phyloP scores from a whole-genome alignment of 2,113 vertebrate species.

The Coptodon rendalli region DNA sequence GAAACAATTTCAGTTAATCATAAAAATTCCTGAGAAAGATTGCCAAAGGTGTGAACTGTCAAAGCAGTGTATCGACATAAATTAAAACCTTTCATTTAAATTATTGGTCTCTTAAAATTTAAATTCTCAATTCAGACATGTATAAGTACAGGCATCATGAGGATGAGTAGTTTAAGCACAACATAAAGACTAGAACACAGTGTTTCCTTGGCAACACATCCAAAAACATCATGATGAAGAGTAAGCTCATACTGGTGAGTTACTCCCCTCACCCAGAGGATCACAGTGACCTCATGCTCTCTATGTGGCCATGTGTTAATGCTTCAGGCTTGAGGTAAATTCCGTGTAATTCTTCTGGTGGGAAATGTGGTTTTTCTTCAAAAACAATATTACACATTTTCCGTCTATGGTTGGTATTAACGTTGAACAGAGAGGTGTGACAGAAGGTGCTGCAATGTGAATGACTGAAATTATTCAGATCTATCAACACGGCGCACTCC shows the following conservation, averaged over 20 bases:
- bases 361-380: not conserved
- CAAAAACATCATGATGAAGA: conserved; percentile 16
- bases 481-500: not conserved
- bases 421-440: not conserved
- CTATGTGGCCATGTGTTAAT: not conserved
- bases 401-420: not conserved
- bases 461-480: not conserved
- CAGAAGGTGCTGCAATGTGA: not conserved
- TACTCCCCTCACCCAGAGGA: conserved; percentile 12
- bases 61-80: not conserved
- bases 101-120: not conserved
- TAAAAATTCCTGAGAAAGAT: not conserved
- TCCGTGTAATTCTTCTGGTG: not conserved
- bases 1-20: not conserved
- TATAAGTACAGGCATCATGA: not conserved
- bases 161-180: not conserved
- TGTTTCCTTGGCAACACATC: not conserved
- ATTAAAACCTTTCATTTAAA: not conserved
- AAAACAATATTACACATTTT: not conserved
- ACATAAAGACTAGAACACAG: not conserved
- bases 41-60: not conserved
- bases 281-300: conserved; percentile 40
- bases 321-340: conserved; percentile 3
- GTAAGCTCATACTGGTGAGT: conserved; percentile 3
- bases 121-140: not conserved